Base-by-base conservation (phyloP, 1,140 invertebrate species). In the Euwallacea fornicatus region DNA sequence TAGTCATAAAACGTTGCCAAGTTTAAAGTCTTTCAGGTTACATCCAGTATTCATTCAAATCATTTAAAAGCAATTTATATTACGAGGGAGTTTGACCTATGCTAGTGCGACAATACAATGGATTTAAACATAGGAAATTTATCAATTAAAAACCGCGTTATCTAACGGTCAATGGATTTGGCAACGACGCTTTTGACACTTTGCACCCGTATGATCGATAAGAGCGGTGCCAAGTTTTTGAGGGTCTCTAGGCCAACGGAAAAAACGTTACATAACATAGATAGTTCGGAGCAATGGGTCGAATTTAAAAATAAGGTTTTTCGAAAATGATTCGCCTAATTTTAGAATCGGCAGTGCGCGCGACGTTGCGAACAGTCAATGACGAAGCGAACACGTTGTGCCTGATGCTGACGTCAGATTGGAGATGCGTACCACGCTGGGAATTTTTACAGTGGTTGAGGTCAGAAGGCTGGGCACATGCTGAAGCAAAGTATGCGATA, bases 181-280 rank as follows among this genome's bases (percentile, higher is more conserved):
- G 55, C 69, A 71, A 65, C 69, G 41, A 0, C 63, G 69, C 69
- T n/a, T 42, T n/a, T 70, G 56, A 70, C 69, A 70, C 69, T 69
- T 69, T 70, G 60, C 60, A 64, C 60, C 60, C 53, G 69, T 70
- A 54, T 64, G 69, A 65, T 71, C 69, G 69, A 71, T 71, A 71
- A 58, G 43, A 60, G 50, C 66, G 63, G 53, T 71, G 69, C 69
- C 69, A 71, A 71, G 63, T 65, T 65, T 65, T 65, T 50, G 54
- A 65, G 11, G 63, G 11, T 54, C 63, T 63, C 13, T 56, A 56
- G 54, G 11, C 16, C 16, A 56, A 9, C 54, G 11, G 16, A 56
- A 56, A n/a, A 56, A 56, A 15, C 10, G 54, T 56, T 56, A 56
- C 54, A 21, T 56, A 56, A 56, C 16, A 15, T 15, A 15, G n/a